Evolutionary conservation across 2,797 vertebrate species (phyloP).

Genomic region (Urocyon cinereoargenteus): DNA sequence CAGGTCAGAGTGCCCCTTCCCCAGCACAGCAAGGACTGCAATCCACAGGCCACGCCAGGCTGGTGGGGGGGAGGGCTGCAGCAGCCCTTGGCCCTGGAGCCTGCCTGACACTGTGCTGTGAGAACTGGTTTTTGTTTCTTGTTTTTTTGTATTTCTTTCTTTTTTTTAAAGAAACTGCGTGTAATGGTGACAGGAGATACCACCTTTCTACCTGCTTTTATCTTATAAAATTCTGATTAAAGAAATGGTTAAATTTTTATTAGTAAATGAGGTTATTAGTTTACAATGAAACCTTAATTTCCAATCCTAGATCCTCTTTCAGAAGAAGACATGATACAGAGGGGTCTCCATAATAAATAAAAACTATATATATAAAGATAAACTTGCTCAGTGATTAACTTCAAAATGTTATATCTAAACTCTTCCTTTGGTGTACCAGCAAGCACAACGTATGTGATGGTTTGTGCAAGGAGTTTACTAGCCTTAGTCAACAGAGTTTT

Average conservation of each 20-base stretch:
- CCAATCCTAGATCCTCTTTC: not conserved
- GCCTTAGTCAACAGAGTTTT: not conserved
- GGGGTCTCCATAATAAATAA: not conserved
- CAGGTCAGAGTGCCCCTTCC: not conserved
- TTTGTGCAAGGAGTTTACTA: no score
- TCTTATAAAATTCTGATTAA: not conserved
- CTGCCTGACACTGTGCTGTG: not conserved
- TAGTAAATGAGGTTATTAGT: not conserved
- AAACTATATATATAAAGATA: not conserved
- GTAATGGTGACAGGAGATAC: not conserved
- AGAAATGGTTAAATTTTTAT: not conserved
- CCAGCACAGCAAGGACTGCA: fast-evolving
- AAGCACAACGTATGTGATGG: not conserved
- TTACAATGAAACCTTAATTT: not conserved
- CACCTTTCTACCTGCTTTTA: not conserved
- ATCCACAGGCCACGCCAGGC: fast-evolving
- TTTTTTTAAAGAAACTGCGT: not conserved
- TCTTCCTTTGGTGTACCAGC: not conserved
- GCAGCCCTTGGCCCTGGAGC: not conserved
- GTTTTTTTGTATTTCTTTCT: not conserved
- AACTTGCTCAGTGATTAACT: not conserved
- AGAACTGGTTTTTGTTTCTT: not conserved
- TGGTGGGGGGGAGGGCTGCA: not conserved
- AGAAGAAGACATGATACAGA: not conserved
- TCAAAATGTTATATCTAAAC: not conserved